phyloP scores from a whole-genome alignment of 2,113 vertebrate genomes.

The Lagenorhynchus albirostris region DNA sequence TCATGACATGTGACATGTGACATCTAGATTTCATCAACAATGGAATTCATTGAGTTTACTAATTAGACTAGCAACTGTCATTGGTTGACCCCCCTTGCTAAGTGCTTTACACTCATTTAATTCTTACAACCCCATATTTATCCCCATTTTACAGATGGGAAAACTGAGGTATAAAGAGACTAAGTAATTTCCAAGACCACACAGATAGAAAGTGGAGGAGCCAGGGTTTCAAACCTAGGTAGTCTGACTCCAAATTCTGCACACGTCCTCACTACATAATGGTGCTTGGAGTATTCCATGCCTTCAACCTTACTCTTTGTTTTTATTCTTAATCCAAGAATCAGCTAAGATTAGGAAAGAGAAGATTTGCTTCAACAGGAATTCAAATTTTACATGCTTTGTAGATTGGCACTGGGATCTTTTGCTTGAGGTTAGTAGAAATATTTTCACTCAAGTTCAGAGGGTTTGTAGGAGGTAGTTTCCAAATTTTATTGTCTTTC shows the following conservation, averaged over 20 bases:
- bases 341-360: background rate
- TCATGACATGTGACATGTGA: background rate
- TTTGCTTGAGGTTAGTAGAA: conserved; percentile 8
- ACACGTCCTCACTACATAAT: background rate
- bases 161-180: background rate
- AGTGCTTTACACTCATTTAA: background rate
- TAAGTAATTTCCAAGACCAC: background rate
- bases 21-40: background rate
- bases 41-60: background rate
- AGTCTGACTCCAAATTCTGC: background rate
- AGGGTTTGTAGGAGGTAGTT: background rate
- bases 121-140: background rate
- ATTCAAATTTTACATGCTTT: background rate
- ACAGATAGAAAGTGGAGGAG: background rate
- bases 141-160: background rate
- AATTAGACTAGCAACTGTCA: background rate
- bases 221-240: background rate
- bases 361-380: background rate
- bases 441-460: conserved; percentile 35
- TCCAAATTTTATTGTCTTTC: conserved; percentile 43
- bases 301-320: background rate
- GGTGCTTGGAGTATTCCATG: fast-evolving
- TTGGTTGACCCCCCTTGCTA: background rate
- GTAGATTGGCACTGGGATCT: background rate
- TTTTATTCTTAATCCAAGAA: background rate